Base-by-base conservation (phyloP, 2,888 invertebrate species). In the Idaea aversata region DNA sequence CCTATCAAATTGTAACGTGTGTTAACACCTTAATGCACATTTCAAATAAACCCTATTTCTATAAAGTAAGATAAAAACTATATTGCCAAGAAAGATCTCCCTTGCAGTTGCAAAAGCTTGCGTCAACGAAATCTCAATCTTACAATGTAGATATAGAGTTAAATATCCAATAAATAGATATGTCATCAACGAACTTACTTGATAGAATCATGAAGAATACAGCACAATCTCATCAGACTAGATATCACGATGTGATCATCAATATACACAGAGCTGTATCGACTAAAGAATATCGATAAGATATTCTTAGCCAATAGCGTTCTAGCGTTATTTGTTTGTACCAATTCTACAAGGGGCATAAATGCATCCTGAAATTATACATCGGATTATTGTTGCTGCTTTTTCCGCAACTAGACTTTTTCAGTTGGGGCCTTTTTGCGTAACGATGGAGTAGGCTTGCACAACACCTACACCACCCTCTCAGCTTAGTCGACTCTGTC, bases 161-260 rank as follows among this genome's bases (percentile, higher is more conserved):
- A 10, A 10, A 47, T 47, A 47, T 47, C 3, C 47, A 47, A 7
- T 13, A 47, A 4, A 13, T 10, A 47, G 2, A 47, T 13, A 25
- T 25, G 25, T 47, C 13, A 47, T 47, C 47, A 36, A 36, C 6
- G 5, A 35, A 69, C 81, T 78, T 92, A 98, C 97, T 97, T 98
- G 62, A 99, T 97, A 5, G 97, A 97, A 87, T 99, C 98, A 84
- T 99, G 99, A 77, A 99, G 94, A 72, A 97, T 96, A 79, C 96
- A 96, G 77, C 97, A 97, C 15, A 99, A 94, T 81, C 97, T 97
- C 95, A 98, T 97, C 62, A 99, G 91, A 65, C 97, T 96, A 82
- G 97, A 97, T 65, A 97, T 97, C 63, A 98, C 95, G 57, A 98
- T 96, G 36, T 97, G 97, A 88, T 99, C 98, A 65, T 95, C 95